phyloP scores from a whole-genome alignment of 2,797 vertebrate genomes.

The Triplophysa yarkandensis region DNA sequence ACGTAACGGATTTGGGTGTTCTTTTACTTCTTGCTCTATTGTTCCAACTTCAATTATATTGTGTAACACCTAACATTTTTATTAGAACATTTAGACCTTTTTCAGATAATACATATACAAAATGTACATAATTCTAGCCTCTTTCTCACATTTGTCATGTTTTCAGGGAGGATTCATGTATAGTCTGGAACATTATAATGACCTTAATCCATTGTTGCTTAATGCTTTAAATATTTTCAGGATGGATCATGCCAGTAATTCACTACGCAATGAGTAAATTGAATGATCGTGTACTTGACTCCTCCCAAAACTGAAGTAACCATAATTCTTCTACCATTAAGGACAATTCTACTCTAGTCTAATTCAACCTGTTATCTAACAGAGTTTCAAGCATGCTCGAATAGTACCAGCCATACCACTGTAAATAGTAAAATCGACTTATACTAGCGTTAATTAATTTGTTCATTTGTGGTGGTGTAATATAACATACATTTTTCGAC shows the following conservation, averaged over 20 bases:
- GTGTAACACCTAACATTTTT: background rate
- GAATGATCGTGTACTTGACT: background rate
- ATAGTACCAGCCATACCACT: background rate
- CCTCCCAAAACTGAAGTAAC: background rate
- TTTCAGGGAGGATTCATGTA: slow-evolving; percentile 5
- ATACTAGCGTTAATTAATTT: background rate
- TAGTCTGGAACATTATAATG: background rate
- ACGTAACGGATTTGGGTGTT: background rate
- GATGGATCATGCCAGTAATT: background rate
- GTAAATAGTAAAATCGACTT: background rate
- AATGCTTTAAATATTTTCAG: background rate
- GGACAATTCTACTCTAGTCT: background rate
- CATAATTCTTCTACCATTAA: background rate
- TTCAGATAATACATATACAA: too few species aligned
- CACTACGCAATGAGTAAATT: background rate
- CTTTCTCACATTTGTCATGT: background rate
- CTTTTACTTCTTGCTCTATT: background rate
- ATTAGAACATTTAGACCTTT: background rate
- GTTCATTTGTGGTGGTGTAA: too few species aligned
- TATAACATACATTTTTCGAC: too few species aligned
- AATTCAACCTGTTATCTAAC: background rate
- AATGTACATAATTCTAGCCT: background rate
- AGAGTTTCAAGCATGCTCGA: background rate
- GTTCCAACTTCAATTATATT: background rate
- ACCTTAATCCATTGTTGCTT: background rate